phyloP scores from a whole-genome alignment of 2,888 invertebrate species.

The Cheilosia pagana region DNA sequence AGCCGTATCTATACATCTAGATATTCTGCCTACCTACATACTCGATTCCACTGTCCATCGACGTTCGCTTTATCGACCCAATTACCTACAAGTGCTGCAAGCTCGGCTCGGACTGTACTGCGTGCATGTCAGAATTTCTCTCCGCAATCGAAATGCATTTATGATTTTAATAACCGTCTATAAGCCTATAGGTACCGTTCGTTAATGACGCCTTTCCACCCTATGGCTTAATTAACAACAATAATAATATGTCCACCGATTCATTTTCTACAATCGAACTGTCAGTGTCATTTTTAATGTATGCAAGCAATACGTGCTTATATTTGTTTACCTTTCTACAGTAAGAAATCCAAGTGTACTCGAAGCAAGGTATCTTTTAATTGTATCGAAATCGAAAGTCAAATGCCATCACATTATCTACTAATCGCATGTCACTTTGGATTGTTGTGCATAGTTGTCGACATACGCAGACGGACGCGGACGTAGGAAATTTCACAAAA shows the following conservation, averaged over 20 bases:
- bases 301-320: slow-evolving; percentile 47
- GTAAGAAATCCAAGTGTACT: neutral
- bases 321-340: slow-evolving; percentile 23
- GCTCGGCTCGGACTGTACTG: neutral
- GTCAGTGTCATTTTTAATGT: slow-evolving; percentile 24
- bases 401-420: slow-evolving; percentile 48
- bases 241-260: neutral
- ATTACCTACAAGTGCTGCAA: slow-evolving; percentile 45
- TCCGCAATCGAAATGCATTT: slow-evolving; percentile 5
- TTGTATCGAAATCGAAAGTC: slow-evolving; percentile 63
- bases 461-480: neutral
- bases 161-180: slow-evolving; percentile 41
- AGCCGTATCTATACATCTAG: slow-evolving; percentile 11
- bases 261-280: slow-evolving; percentile 30
- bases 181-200: slow-evolving; percentile 6
- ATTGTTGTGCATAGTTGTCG: slow-evolving; percentile 13
- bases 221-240: slow-evolving; percentile 4
- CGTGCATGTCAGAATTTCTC: slow-evolving; percentile 64
- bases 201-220: slow-evolving; percentile 4
- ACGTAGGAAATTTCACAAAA: slow-evolving; percentile 48
- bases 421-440: slow-evolving; percentile 30
- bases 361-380: slow-evolving; percentile 12
- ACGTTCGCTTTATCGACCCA: slow-evolving; percentile 60
- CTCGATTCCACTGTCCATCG: slow-evolving; percentile 40
- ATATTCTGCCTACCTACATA: slow-evolving; percentile 25